Conservation (phyloP, 1,140 invertebrate species). For the Pogonomyrmex barbatus region DNA sequence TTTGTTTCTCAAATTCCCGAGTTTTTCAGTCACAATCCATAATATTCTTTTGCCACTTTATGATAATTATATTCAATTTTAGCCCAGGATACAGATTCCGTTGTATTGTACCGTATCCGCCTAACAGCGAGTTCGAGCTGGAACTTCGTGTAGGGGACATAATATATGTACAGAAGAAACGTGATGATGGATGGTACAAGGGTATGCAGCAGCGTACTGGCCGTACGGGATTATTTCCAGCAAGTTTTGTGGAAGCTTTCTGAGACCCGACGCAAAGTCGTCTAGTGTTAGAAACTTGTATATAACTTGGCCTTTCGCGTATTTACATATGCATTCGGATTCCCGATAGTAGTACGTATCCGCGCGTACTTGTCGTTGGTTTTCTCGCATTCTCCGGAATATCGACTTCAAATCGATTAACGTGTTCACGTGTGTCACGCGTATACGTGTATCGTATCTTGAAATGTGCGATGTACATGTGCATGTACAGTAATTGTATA, state of each 20-base stretch:
- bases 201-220: constrained; percentile 96
- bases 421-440: background rate
- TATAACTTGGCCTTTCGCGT: constrained; percentile 77
- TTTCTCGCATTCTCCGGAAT: background rate
- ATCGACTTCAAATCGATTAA: background rate
- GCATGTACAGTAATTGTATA: background rate
- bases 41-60: background rate
- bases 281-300: constrained; percentile 85
- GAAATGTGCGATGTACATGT: constrained; percentile 11
- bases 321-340: constrained; percentile 22
- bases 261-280: constrained; percentile 84
- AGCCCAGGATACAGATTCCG: constrained; percentile 89
- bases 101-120: constrained; percentile 97
- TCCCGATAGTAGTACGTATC: background rate
- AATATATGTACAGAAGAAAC: constrained; percentile 96
- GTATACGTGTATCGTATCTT: background rate
- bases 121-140: constrained; percentile 96
- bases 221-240: constrained; percentile 96
- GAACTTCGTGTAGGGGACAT: constrained; percentile 96
- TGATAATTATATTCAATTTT: constrained; percentile 55
- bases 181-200: constrained; percentile 98
- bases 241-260: constrained; percentile 95
- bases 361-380: background rate
- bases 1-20: background rate
- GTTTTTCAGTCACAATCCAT: background rate